phyloP scores from a whole-genome alignment of 2,888 invertebrate species.

The Heteromyza rotundicornis region DNA sequence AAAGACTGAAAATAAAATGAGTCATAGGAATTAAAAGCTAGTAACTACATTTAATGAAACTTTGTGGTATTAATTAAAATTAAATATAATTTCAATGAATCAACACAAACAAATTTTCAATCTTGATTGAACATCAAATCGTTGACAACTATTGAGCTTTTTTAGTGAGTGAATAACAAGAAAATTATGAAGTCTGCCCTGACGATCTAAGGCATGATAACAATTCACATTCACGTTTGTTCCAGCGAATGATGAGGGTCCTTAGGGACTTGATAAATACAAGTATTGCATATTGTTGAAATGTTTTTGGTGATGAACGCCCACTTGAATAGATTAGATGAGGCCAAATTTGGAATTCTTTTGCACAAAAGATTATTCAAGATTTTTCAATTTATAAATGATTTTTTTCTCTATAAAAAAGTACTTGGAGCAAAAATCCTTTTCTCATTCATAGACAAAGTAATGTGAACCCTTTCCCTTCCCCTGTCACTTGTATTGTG shows the following conservation, averaged over 20 bases:
- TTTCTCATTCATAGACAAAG: background rate
- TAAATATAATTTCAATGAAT: background rate
- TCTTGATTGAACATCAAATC: constrained; percentile 28
- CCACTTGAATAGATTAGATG: constrained; percentile 25
- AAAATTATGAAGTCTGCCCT: constrained; percentile 2
- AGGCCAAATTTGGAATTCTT: constrained; percentile 2
- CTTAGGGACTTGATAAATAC: constrained; percentile 3
- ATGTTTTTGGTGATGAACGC: constrained; percentile 23
- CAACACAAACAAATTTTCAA: constrained; percentile 5
- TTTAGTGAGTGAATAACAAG: constrained; percentile 36
- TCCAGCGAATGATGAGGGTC: constrained; percentile 31
- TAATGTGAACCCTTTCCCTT: constrained; percentile 22
- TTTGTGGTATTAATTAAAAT: constrained; percentile 25
- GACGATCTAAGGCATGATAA: constrained; percentile 10
- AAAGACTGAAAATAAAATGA: no score
- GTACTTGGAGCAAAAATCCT: background rate
- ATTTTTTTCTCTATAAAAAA: no score
- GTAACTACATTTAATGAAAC: constrained; percentile 29
- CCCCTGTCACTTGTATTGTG: no score
- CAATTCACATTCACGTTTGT: constrained; percentile 18
- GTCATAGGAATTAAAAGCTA: no score
- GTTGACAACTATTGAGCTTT: constrained; percentile 45
- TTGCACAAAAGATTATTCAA: constrained; percentile 17
- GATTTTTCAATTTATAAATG: background rate
- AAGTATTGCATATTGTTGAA: constrained; percentile 13